phyloP scores from a whole-genome alignment of 2,888 invertebrate species.

The Clanis bilineata region DNA sequence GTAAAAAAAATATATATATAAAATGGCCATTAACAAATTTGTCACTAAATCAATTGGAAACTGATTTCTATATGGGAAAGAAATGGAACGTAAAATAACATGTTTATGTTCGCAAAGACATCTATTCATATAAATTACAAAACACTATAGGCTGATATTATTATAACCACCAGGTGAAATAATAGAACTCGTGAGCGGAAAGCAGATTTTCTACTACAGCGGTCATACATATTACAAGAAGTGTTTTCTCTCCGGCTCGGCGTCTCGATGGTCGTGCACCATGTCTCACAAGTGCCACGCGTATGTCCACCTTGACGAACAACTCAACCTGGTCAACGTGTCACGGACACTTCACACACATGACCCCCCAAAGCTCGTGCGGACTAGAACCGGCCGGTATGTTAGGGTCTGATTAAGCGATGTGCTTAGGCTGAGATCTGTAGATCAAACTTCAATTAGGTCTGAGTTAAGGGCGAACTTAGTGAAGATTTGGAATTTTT shows the following conservation, averaged over 20 bases:
- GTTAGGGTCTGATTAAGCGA: too few species aligned
- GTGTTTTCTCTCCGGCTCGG: conserved; percentile 26
- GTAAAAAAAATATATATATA: too few species aligned
- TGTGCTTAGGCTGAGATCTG: too few species aligned
- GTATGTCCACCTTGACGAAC: conserved; percentile 27
- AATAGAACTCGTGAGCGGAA: conserved; percentile 9
- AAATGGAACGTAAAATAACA: too few species aligned
- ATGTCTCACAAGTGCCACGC: conserved; percentile 26
- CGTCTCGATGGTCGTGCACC: conserved; percentile 37
- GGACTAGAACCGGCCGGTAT: not conserved
- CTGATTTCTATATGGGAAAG: too few species aligned
- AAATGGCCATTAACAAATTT: too few species aligned
- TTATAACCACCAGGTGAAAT: not conserved
- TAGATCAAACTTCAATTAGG: too few species aligned
- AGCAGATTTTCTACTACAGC: conserved; percentile 23
- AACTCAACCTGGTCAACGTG: conserved; percentile 21
- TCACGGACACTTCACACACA: conserved; percentile 32
- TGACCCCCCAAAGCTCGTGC: not conserved
- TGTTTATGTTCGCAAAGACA: too few species aligned
- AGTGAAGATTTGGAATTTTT: too few species aligned
- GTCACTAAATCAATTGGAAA: too few species aligned
- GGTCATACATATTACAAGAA: conserved; percentile 44
- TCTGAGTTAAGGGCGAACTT: too few species aligned
- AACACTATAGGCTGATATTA: not conserved
- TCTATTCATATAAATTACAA: too few species aligned